phyloP scores from a whole-genome alignment of 2,888 invertebrate genomes.

The Panopea generosa region DNA sequence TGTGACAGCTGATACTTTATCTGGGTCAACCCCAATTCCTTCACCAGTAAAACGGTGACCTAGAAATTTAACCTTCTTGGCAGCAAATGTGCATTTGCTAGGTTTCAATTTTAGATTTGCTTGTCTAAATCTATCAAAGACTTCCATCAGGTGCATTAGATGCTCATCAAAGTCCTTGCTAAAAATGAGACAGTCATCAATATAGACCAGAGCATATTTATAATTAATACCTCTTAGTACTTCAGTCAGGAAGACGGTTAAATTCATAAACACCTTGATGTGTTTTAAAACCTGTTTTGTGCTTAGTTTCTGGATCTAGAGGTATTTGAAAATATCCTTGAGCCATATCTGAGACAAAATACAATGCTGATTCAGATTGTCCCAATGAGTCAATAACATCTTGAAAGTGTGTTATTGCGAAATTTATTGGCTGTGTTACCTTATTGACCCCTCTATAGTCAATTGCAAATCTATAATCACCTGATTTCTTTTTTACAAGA shows the following conservation, averaged over 20 bases:
- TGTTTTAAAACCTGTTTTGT: conserved; percentile 51
- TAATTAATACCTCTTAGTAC: conserved; percentile 58
- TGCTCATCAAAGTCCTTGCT: conserved; percentile 56
- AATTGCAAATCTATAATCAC: background rate
- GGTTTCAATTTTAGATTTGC: conserved; percentile 61
- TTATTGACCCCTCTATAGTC: background rate
- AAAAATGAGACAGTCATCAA: conserved; percentile 59
- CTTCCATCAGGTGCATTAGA: conserved; percentile 42
- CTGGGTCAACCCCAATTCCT: conserved; percentile 49
- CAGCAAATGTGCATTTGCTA: conserved; percentile 47
- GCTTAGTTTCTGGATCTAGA: conserved; percentile 37
- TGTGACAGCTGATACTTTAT: conserved; percentile 35
- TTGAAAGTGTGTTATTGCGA: conserved; percentile 10
- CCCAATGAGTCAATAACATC: conserved; percentile 19
- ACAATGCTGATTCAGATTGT: conserved; percentile 3
- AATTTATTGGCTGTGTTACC: background rate
- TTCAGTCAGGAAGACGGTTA: conserved; percentile 52
- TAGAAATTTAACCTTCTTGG: conserved; percentile 46
- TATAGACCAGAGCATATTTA: conserved; percentile 44
- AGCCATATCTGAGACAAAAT: conserved; percentile 8
- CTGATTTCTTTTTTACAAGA: background rate
- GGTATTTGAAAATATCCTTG: conserved; percentile 55
- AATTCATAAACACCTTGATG: conserved; percentile 56
- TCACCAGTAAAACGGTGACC: conserved; percentile 58
- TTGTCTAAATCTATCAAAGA: conserved; percentile 50